Evolutionary conservation across 1,140 invertebrate genomes (phyloP).

Genomic region (Cyphomyrmex costatus): DNA sequence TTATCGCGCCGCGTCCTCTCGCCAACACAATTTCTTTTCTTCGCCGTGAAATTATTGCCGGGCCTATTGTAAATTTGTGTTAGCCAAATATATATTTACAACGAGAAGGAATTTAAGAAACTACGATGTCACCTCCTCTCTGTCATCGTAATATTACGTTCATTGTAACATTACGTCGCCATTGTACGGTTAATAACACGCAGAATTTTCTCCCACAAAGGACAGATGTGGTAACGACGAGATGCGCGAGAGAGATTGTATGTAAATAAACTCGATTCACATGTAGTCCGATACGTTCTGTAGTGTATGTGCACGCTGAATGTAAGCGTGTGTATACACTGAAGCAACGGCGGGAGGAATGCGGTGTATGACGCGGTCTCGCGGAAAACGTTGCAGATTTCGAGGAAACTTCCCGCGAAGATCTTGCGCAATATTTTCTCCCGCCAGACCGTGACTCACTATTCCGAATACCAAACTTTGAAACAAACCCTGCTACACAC

Average conservation of each 20-base stretch:
- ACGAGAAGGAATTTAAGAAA: background rate
- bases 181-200: constrained; percentile 22
- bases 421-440: constrained; percentile 46
- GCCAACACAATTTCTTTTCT: background rate
- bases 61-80: background rate
- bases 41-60: background rate
- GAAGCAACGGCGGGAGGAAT: constrained; percentile 23
- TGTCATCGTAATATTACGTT: background rate
- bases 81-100: background rate
- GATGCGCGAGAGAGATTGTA: constrained; percentile 56
- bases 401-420: constrained; percentile 4
- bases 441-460: constrained; percentile 19
- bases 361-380: background rate
- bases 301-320: background rate
- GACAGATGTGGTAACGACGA: constrained; percentile 51
- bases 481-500: background rate
- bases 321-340: no score
- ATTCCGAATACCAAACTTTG: background rate
- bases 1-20: constrained; percentile 17
- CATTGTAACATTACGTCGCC: constrained; percentile 31
- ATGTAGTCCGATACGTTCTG: background rate
- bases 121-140: background rate
- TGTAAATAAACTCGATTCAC: constrained; percentile 49
- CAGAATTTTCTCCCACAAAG: constrained; percentile 42
- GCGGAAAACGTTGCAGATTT: constrained; percentile 30